Evolutionary conservation across 2,888 invertebrate genomes (phyloP), one percentile per base, ranked within the genome.

Genomic region (Drosophila planitibia): DNA sequence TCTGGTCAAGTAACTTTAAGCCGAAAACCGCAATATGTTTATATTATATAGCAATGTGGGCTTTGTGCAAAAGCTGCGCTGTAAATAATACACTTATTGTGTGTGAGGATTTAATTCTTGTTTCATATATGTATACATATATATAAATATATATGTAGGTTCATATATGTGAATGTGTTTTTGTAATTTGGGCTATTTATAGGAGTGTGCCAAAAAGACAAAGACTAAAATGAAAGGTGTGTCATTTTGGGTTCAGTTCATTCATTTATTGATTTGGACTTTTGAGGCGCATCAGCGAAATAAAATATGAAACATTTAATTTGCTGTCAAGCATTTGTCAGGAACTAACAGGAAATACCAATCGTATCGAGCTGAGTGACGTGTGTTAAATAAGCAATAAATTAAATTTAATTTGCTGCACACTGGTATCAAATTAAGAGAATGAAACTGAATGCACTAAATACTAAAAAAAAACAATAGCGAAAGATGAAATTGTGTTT

Each of bases 241-340:
- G 78, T 64, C 81, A n/a, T 76, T 22, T 33, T 25, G 61, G 47
- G 37, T 16, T 47, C 16, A 47, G 22, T 59, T 39, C 28, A 57
- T 57, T 59, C 52, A 59, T 64, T 68, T 77, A 79, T 79, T 81
- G 78, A 81, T 78, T 78, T 67, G 47, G 22, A 49, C 37, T 41
- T 61, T 51, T 54, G 47, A 59, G 62, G 66, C 39, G 47, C 51
- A 90, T 85, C 85, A 85, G 67, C 65, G 53, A 85, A 82, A 90
- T 88, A 74, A 85, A 82, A 79, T 82, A 88, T 85, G 75, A 68
- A 76, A 72, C 59, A 65, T 68, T 79, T 70, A 51, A 69, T 72
- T 73, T 53, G 58, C 44, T 52, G 63, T 44, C 70, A 76, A 72
- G 72, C 55, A 70, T 54, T 61, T 52, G 33, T 30, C 66, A 64